These are phyloP conservation scores for Gallirallus australis DNA, from an alignment of 2,797 vertebrate species.

Conservation along the genomic window DNA sequence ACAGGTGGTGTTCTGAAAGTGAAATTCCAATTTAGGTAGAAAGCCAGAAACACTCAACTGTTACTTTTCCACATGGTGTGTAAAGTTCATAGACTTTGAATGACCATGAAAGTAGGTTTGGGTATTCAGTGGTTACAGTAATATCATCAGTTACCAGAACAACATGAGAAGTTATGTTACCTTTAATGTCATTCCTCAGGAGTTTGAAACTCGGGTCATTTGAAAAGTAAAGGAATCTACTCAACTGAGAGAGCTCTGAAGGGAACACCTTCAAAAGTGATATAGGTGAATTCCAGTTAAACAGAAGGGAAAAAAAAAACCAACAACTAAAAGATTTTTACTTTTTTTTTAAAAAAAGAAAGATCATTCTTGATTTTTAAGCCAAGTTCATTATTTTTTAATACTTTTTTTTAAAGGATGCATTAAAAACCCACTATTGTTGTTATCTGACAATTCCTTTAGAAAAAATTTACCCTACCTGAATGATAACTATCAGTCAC, in stretches of 20 bases:
- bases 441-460: background rate
- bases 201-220: background rate
- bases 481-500: background rate
- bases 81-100: background rate
- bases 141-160: background rate
- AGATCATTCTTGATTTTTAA: background rate
- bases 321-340: rapidly evolving
- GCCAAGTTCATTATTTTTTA: too few relatives aligned
- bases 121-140: rapidly evolving
- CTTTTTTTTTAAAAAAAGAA: background rate
- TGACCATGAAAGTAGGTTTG: rapidly evolving
- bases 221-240: background rate
- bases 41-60: background rate
- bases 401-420: background rate
- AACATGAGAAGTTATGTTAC: background rate
- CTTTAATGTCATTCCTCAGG: background rate
- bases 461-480: rapidly evolving
- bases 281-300: rapidly evolving
- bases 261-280: background rate
- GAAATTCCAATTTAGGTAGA: background rate
- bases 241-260: rapidly evolving
- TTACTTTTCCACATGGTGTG: background rate
- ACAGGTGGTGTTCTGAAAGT: rapidly evolving
- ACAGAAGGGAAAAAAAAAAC: background rate
- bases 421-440: background rate